Evolutionary conservation across 2,797 vertebrate genomes (phyloP).

Genomic region (Masticophis lateralis): DNA sequence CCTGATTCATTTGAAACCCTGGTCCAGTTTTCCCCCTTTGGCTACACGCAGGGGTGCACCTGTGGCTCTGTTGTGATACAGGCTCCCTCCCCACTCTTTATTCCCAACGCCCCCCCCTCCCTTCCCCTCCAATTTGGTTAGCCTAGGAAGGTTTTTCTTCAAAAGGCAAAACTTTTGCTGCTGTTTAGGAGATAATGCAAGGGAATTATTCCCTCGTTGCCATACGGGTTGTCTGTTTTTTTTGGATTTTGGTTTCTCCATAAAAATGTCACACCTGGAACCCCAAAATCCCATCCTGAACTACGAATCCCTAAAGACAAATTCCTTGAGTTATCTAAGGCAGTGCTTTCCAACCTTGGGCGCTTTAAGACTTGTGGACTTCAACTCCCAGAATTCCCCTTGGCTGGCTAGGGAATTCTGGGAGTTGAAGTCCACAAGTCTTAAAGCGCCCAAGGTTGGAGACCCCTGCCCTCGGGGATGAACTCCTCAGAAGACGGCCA

Average conservation of each 20-base stretch:
- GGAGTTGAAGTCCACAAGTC: neutral
- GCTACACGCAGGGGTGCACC: rapidly evolving
- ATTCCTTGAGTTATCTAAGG: neutral
- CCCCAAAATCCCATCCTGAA: neutral
- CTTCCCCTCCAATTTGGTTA: neutral
- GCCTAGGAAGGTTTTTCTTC: neutral
- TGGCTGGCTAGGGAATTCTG: neutral
- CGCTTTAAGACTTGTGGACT: neutral
- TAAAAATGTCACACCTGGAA: neutral
- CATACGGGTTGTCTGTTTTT: neutral
- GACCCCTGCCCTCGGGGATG: neutral
- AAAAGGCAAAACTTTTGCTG: neutral
- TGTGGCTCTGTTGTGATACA: too few relatives aligned
- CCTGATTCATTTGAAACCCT: too few relatives aligned
- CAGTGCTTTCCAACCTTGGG: neutral
- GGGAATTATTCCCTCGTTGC: neutral
- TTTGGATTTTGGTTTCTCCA: neutral
- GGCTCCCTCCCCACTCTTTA: neutral
- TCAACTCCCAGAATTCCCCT: neutral
- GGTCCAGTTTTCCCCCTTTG: neutral
- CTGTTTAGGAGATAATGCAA: neutral
- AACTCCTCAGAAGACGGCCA: neutral
- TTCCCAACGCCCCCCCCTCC: too few relatives aligned
- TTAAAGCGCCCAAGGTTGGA: neutral
- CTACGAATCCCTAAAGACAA: neutral